Evolutionary conservation across 2,797 vertebrate species (phyloP).

Genomic region (Bovichtus variegatus): DNA sequence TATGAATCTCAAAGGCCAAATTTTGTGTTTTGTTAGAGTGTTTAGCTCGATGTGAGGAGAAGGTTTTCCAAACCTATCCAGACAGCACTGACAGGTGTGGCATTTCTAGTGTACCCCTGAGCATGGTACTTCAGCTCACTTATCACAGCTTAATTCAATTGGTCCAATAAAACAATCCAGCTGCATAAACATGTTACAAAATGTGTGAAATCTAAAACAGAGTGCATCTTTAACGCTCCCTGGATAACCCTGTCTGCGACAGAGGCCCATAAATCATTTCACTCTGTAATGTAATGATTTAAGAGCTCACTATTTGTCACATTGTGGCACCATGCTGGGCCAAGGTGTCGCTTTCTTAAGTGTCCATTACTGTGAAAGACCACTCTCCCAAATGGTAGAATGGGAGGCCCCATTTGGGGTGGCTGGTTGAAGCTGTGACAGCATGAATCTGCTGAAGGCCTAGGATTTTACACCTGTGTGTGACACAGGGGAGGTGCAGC

Average conservation of each 20-base stretch:
- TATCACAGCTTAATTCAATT: conserved; percentile 84
- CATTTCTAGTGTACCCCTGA: conserved; percentile 73
- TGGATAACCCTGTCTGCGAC: conserved; percentile 73
- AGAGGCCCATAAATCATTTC: conserved; percentile 83
- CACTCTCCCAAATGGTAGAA: conserved; percentile 86
- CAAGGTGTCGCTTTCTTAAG: conserved; percentile 83
- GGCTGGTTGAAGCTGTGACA: conserved; percentile 63
- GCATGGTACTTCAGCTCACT: conserved; percentile 78
- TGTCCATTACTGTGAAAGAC: conserved; percentile 84
- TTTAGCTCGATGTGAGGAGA: conserved; percentile 33
- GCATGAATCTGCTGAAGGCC: conserved; percentile 66
- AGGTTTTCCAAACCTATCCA: conserved; percentile 35
- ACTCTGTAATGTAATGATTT: conserved; percentile 80
- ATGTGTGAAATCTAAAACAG: conserved; percentile 85
- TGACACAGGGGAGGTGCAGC: conserved; percentile 68
- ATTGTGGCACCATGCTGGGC: conserved; percentile 82
- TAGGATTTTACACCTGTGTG: conserved; percentile 82
- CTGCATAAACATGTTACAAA: conserved; percentile 88
- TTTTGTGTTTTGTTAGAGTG: conserved; percentile 33
- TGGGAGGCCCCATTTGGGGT: conserved; percentile 82
- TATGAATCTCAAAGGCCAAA: conserved; percentile 22
- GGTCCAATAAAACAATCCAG: conserved; percentile 88
- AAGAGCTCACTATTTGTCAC: conserved; percentile 81
- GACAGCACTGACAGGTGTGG: conserved; percentile 71
- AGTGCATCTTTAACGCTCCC: conserved; percentile 81